These are phyloP conservation scores for Argyrosomus japonicus DNA, from an alignment of 2,113 vertebrate species.

Conservation along the genomic window DNA sequence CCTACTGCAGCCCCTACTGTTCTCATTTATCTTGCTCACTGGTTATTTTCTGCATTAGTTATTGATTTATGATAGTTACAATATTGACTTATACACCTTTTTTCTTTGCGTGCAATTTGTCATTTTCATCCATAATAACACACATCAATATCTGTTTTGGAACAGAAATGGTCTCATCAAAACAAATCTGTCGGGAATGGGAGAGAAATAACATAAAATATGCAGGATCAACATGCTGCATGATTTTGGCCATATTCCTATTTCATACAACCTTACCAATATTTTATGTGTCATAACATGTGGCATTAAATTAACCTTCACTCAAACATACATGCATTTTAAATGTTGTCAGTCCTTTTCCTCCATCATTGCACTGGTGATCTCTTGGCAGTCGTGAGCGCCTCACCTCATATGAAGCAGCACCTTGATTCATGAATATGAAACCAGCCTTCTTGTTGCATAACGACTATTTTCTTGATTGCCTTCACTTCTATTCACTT, in stretches of 20 bases:
- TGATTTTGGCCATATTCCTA: neutral
- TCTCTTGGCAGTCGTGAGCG: neutral
- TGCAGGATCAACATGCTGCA: neutral
- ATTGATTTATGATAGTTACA: neutral
- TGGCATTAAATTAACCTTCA: neutral
- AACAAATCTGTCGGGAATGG: neutral
- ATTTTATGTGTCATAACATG: neutral
- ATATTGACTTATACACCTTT: neutral
- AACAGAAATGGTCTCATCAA: neutral
- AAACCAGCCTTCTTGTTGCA: slow-evolving; percentile 1
- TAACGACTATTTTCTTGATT: slow-evolving; percentile 18
- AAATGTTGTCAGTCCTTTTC: neutral
- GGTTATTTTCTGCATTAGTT: neutral
- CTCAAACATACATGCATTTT: neutral
- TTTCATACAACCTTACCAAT: neutral
- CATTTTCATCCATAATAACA: neutral
- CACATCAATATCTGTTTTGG: neutral
- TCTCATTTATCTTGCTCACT: neutral
- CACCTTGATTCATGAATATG: slow-evolving; percentile 21
- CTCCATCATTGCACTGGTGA: neutral
- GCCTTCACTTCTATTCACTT: neutral
- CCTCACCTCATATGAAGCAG: neutral
- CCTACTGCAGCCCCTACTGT: too few relatives aligned
- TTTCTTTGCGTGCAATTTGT: neutral
- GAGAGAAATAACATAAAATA: neutral